phyloP scores from a whole-genome alignment of 2,113 vertebrate genomes.

The Atherinomorus stipes region DNA sequence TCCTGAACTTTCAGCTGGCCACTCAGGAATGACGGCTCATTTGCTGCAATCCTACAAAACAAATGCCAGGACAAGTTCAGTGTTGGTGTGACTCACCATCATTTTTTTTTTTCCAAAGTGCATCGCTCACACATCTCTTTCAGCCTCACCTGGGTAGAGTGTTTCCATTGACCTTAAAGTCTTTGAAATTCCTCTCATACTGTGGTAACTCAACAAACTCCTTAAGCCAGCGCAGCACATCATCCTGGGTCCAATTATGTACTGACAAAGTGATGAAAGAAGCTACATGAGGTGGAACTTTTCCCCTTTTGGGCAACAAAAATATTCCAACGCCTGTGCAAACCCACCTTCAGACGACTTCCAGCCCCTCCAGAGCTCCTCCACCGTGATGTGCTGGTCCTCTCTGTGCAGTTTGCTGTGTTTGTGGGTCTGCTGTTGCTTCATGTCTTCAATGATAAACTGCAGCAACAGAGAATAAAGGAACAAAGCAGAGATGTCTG shows the following conservation, averaged over 20 bases:
- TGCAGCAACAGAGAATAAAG: conserved; percentile 23
- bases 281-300: background rate
- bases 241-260: conserved; percentile 85
- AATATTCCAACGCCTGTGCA: background rate
- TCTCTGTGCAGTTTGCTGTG: conserved; percentile 94
- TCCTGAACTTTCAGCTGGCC: conserved; percentile 92
- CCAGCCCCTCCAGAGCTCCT: conserved; percentile 96
- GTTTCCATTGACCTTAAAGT: conserved; percentile 93
- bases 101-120: background rate
- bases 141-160: conserved; percentile 91
- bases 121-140: background rate
- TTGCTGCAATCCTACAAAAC: conserved; percentile 92
- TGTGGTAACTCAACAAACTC: conserved; percentile 97
- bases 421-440: conserved; percentile 93
- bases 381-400: conserved; percentile 96
- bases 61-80: conserved; percentile 6
- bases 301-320: background rate
- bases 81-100: background rate
- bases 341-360: conserved; percentile 93
- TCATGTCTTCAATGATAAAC: conserved; percentile 98
- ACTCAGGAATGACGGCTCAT: conserved; percentile 94
- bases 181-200: conserved; percentile 94
- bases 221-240: conserved; percentile 79
- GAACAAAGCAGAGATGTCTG: background rate
- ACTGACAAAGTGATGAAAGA: conserved; percentile 56